Evolutionary conservation across 2,888 invertebrate genomes (phyloP), one percentile per base, ranked within the genome.

Genomic region (Acronicta aceris): DNA sequence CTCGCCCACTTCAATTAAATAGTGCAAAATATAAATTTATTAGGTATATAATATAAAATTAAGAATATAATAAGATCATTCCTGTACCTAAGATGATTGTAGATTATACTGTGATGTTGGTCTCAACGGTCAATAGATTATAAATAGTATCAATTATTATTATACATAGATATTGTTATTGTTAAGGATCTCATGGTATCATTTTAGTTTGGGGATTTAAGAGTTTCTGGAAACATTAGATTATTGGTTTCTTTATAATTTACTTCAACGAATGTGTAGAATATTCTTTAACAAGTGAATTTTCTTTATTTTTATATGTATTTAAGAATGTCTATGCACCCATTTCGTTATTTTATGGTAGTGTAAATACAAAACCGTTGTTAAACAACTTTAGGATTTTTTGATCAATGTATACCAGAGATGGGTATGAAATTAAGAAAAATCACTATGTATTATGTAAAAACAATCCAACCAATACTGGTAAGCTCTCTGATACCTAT

Each of bases 81-180:
- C 93, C 94, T 89, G 93, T 93, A 93, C 94, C 94, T 94, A 94
- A 94, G 94, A 94, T 88, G 91, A 88, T 89, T 91, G 90, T 92
- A 91, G 91, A 86, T 87, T 89, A 90, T 92, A 93, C 93, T 93
- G 93, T 94, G 94, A 93, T 93, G 92, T 90, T 89, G 94, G 93
- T 93, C 92, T 93, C 93, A 89, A 92, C 86, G 91, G 93, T 92
- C 91, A 90, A 89, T 92, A 93, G 92, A 74, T 89, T 88, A 79
- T 78, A 89, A 86, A 92, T 93, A 93, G 89, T 87, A 93, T 93
- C 93, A 93, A 93, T 93, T 93, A 93, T 93, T 93, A 93, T 92
- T 82, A 83, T 89, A 91, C 81, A 89, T 89, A 90, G 90, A 90
- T 92, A 91, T 92, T 92, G 90, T 94, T 94, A 93, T 92, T 89